Evolutionary conservation across 2,888 invertebrate genomes (phyloP).

Genomic region (Scaptomyza reducta): DNA sequence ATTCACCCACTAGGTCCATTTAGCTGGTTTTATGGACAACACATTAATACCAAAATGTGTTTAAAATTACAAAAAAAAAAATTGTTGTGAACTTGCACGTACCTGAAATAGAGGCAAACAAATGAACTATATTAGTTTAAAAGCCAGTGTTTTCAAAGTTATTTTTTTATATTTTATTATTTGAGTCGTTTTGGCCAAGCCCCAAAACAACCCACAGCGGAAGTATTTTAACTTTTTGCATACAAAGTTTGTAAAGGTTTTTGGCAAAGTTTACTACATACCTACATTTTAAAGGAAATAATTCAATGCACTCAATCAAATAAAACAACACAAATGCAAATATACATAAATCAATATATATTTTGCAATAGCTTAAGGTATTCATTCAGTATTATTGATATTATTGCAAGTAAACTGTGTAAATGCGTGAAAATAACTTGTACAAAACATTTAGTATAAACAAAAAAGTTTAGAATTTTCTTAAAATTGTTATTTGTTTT

Average conservation of each 20-base stretch:
- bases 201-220: conserved; percentile 26
- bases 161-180: neutral
- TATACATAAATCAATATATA: conserved; percentile 1
- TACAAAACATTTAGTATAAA: neutral
- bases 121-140: conserved; percentile 22
- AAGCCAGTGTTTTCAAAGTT: conserved; percentile 1
- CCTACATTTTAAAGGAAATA: conserved; percentile 6
- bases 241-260: conserved; percentile 15
- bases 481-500: conserved; percentile 7
- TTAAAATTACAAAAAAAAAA: conserved; percentile 48
- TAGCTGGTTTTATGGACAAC: conserved; percentile 29
- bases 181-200: conserved; percentile 21
- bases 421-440: no score
- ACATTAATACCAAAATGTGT: conserved; percentile 40
- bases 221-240: conserved; percentile 32
- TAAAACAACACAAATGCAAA: neutral
- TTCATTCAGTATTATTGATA: no score
- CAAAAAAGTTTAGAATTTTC: conserved; percentile 19
- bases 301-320: conserved; percentile 13
- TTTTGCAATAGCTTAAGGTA: no score
- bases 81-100: conserved; percentile 48
- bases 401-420: no score
- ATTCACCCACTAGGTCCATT: conserved; percentile 28
- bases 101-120: conserved; percentile 55
- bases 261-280: conserved; percentile 8